Conservation (phyloP, 2,797 vertebrate species). For the Scleropages formosus region DNA sequence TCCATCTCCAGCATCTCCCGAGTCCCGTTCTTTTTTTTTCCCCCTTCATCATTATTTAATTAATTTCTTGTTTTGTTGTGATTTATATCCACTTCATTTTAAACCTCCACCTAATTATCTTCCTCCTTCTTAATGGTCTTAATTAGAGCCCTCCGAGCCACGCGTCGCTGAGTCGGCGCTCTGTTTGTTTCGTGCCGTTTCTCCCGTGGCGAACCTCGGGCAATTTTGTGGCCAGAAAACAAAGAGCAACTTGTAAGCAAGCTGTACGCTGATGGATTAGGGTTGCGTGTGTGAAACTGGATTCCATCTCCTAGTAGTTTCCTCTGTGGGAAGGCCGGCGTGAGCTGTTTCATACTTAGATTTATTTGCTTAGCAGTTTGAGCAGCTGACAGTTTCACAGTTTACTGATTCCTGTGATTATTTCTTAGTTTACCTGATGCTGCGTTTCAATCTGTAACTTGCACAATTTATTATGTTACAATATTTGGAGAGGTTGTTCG, state of each 20-base stretch:
- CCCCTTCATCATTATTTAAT: neutral
- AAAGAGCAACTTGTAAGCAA: slow-evolving; percentile 79
- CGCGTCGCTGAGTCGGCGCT: slow-evolving; percentile 49
- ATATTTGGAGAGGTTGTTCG: no score
- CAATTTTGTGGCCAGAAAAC: slow-evolving; percentile 69
- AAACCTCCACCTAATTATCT: slow-evolving; percentile 33
- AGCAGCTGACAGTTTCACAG: no score
- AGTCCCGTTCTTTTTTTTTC: no score
- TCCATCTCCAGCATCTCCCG: neutral
- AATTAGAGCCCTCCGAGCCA: slow-evolving; percentile 57
- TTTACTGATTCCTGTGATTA: no score
- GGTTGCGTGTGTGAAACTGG: slow-evolving; percentile 63
- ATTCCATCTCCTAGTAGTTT: slow-evolving; percentile 14
- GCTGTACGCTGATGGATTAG: slow-evolving; percentile 68
- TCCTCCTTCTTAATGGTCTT: slow-evolving; percentile 51
- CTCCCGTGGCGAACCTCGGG: slow-evolving; percentile 49
- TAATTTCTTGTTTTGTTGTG: neutral
- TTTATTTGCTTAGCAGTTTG: neutral
- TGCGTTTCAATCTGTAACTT: no score
- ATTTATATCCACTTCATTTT: slow-evolving; percentile 21
- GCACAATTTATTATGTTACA: no score
- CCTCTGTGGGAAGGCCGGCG: slow-evolving; percentile 42
- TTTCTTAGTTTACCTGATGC: no score
- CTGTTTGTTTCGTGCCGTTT: slow-evolving; percentile 35
- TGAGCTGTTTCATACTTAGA: slow-evolving; percentile 22